Percentiles rank a stretch among this genome's conserved stretches.
These are phyloP conservation scores for Magallana angulata DNA, from an alignment of 1,140 invertebrate species.

Conservation along the genomic window DNA sequence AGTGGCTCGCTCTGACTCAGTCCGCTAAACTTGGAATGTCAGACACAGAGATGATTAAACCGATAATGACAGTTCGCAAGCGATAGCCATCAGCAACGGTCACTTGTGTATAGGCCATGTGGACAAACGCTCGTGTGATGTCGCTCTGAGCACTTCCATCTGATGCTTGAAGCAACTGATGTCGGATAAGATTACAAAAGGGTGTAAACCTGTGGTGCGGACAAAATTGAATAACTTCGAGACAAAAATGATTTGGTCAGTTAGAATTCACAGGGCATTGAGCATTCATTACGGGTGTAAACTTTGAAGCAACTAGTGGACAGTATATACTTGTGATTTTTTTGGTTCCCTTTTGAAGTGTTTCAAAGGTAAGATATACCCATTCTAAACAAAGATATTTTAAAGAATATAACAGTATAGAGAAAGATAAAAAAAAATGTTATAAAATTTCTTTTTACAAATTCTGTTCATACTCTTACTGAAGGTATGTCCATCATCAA, in stretches of 20 bases:
- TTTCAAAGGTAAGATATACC: too few species aligned
- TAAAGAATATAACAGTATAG: too few species aligned
- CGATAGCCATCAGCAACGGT: constrained; percentile 4
- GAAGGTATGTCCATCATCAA: too few species aligned
- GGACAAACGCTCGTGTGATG: not conserved
- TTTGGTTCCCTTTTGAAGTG: too few species aligned
- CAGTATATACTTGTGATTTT: too few species aligned
- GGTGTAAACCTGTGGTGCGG: not conserved
- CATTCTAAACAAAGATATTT: too few species aligned
- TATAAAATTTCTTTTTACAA: too few species aligned
- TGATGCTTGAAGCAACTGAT: constrained; percentile 21
- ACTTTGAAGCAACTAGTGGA: too few species aligned
- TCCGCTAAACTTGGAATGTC: not conserved
- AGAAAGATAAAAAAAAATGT: too few species aligned
- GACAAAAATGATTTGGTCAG: constrained; percentile 7
- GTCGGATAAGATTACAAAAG: constrained; percentile 12
- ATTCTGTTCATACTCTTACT: too few species aligned
- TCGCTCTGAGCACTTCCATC: constrained; percentile 1
- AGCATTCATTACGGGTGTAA: not conserved
- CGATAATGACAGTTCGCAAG: not conserved
- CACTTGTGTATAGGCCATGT: constrained; percentile 4
- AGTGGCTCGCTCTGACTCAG: not conserved
- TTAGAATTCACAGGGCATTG: not conserved
- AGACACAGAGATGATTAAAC: not conserved
- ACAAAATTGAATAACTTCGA: constrained; percentile 15